A percentile compares a stretch with the other conserved stretches of the same genome.
Evolutionary conservation across 37 sponge, comb jelly and placozoan genomes (phyloP).

Genomic region (Chondrosia reniformis): DNA sequence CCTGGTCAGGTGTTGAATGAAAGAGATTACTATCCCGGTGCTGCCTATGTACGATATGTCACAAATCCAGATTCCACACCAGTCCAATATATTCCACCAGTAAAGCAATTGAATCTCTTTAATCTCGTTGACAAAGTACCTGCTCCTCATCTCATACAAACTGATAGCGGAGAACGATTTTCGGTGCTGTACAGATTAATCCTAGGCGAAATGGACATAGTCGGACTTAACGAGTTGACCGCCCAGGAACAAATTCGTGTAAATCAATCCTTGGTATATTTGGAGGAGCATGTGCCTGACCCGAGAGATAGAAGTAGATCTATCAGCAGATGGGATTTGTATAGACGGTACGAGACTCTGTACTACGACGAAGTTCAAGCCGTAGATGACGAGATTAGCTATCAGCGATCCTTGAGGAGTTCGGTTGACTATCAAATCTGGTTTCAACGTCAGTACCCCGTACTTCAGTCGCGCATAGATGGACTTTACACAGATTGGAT

Average conservation of each 20-base stretch:
- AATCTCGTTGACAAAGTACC: constrained; percentile 52
- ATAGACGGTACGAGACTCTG: constrained; percentile 25
- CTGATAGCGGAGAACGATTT: constrained; percentile 51
- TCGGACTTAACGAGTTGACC: constrained; percentile 5
- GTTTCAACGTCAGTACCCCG: constrained; percentile 49
- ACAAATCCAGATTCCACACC: not conserved
- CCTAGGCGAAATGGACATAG: constrained; percentile 27
- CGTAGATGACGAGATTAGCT: constrained; percentile 44
- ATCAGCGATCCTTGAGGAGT: not conserved
- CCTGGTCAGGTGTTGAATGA: constrained; percentile 64
- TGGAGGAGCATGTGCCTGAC: constrained; percentile 29
- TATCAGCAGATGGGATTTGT: constrained; percentile 25
- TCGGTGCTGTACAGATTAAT: constrained; percentile 24
- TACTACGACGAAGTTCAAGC: constrained; percentile 35
- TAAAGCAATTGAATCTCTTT: constrained; percentile 55
- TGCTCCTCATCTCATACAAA: constrained; percentile 26
- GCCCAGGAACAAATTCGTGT: not conserved
- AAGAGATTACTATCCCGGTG: constrained; percentile 56
- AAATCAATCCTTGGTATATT: constrained; percentile 1
- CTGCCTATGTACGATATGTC: constrained; percentile 19
- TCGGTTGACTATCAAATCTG: constrained; percentile 42
- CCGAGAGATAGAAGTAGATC: constrained; percentile 13
- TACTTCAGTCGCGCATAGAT: constrained; percentile 36
- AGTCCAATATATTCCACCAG: constrained; percentile 29
- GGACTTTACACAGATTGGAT: constrained; percentile 56